Conservation (phyloP, 2,888 invertebrate species). For the Nudaria mundana region DNA sequence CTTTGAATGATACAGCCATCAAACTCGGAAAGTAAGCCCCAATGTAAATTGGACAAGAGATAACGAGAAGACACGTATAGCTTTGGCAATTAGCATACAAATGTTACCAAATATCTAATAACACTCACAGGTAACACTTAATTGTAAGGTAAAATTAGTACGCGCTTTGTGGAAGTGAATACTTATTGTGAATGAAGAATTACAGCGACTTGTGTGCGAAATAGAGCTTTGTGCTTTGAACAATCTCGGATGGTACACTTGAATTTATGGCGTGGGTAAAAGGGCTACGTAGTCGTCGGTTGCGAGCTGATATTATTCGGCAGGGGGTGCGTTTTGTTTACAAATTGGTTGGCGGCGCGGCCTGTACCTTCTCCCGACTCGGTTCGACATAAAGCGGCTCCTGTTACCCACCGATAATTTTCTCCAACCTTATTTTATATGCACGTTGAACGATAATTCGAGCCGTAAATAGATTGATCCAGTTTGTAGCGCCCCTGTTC, state of each 20-base stretch:
- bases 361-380: constrained; percentile 52
- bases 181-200: constrained; percentile 32
- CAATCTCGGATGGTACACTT: constrained; percentile 60
- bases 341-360: constrained; percentile 70
- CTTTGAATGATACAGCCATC: too few species aligned
- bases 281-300: constrained; percentile 48
- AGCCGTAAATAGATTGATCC: constrained; percentile 58
- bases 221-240: constrained; percentile 41
- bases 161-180: constrained; percentile 27
- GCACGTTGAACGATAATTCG: constrained; percentile 53
- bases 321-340: constrained; percentile 73
- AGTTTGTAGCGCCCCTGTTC: constrained; percentile 43
- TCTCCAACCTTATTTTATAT: constrained; percentile 62
- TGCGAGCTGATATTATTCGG: constrained; percentile 61
- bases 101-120: constrained; percentile 16
- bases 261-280: constrained; percentile 64
- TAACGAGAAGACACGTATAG: constrained; percentile 11
- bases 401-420: constrained; percentile 63
- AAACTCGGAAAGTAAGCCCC: constrained; percentile 11
- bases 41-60: constrained; percentile 13
- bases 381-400: constrained; percentile 54
- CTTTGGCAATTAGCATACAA: constrained; percentile 7
- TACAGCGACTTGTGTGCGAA: constrained; percentile 33
- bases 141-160: constrained; percentile 28
- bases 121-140: constrained; percentile 15